These are phyloP conservation scores for Fragum sueziense DNA, from an alignment of 2,888 invertebrate species.

Conservation along the genomic window DNA sequence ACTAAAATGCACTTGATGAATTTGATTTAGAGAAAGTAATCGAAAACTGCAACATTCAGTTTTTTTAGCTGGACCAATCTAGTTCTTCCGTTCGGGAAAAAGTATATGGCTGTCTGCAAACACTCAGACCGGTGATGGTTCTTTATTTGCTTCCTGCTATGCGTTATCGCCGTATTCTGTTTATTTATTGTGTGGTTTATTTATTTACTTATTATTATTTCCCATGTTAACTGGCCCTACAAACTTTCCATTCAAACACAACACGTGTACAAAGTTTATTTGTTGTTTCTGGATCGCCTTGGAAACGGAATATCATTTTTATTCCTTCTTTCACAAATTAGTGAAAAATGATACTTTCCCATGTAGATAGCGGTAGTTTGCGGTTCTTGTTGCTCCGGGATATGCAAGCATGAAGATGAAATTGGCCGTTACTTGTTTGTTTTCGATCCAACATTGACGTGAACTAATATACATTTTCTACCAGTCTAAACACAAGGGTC, in stretches of 20 bases:
- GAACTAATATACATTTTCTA: neutral
- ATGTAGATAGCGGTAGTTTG: neutral
- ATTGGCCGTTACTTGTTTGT: neutral
- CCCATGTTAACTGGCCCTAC: slow-evolving; percentile 11
- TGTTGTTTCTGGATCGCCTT: neutral
- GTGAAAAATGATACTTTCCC: slow-evolving; percentile 15
- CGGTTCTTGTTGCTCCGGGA: neutral
- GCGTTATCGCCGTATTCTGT: neutral
- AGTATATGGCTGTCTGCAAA: too few relatives aligned
- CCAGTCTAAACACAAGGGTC: too few relatives aligned
- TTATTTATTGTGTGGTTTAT: slow-evolving; percentile 10
- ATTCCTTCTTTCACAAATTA: neutral
- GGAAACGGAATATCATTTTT: slow-evolving; percentile 15
- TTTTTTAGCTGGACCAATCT: too few relatives aligned
- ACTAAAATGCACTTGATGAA: too few relatives aligned
- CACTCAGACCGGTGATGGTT: too few relatives aligned
- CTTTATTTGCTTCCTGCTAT: neutral
- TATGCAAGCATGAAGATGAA: neutral
- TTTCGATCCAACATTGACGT: neutral
- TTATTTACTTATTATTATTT: slow-evolving; percentile 20
- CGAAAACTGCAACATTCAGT: too few relatives aligned
- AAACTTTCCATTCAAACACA: neutral
- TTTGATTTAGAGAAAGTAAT: too few relatives aligned
- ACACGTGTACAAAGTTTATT: slow-evolving; percentile 7
- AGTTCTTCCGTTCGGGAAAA: too few relatives aligned